A percentile compares a stretch with the other conserved stretches of the same genome.
These are phyloP conservation scores for Hypolimnas misippus DNA, from an alignment of 2,888 invertebrate species.

Conservation along the genomic window DNA sequence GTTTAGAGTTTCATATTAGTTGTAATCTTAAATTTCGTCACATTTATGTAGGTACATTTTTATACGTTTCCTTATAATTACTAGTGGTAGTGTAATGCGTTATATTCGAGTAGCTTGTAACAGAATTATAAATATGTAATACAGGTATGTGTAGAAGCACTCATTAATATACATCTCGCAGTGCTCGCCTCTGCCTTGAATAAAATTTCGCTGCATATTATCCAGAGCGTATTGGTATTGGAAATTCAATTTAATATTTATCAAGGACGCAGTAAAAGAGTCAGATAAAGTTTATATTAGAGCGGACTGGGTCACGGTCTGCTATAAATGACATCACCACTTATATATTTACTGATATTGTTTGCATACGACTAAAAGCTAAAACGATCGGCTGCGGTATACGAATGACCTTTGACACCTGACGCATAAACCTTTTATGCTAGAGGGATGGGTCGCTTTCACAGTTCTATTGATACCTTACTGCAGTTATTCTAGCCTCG, in stretches of 20 bases:
- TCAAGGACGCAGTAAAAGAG: conserved; percentile 5
- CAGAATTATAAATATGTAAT: too few relatives aligned
- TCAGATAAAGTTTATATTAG: conserved; percentile 15
- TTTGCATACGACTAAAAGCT: conserved; percentile 23
- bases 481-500: not conserved
- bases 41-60: too few relatives aligned
- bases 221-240: conserved; percentile 9
- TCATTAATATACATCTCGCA: conserved; percentile 2
- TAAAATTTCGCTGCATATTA: not conserved
- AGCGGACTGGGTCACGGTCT: conserved; percentile 9
- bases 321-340: conserved; percentile 19
- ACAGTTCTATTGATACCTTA: not conserved
- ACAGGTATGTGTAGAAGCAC: too few relatives aligned
- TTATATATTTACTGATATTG: conserved; percentile 10
- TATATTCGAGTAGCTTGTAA: too few relatives aligned
- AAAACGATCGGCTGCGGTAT: conserved; percentile 19
- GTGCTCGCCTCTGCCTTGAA: not conserved
- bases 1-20: too few relatives aligned
- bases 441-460: not conserved
- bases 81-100: too few relatives aligned
- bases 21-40: too few relatives aligned
- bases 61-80: too few relatives aligned
- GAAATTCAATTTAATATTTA: conserved; percentile 17
- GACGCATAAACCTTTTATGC: conserved; percentile 8
- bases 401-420: conserved; percentile 17